These are phyloP conservation scores for Piscicola geometra DNA, from an alignment of 2,888 invertebrate species.

Conservation along the genomic window DNA sequence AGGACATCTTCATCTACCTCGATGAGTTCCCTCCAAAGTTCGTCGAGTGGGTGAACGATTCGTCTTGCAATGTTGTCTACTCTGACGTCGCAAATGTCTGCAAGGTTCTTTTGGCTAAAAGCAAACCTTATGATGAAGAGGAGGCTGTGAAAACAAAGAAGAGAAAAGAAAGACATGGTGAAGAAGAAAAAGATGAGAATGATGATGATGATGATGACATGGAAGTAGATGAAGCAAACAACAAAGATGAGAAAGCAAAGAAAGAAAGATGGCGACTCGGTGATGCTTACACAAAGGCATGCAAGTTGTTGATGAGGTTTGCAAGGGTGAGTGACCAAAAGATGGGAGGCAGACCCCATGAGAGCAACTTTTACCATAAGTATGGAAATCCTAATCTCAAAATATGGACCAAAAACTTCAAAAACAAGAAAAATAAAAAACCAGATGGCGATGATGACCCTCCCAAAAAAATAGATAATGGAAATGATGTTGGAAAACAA, in stretches of 20 bases:
- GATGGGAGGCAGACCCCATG: background rate
- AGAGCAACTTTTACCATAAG: background rate
- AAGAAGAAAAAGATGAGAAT: background rate
- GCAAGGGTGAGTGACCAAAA: background rate
- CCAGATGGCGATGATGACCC: no score
- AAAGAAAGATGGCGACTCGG: background rate
- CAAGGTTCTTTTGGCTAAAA: conserved; percentile 5
- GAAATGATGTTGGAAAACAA: background rate
- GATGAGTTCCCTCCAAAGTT: conserved; percentile 70
- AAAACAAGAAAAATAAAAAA: background rate
- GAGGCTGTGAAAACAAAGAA: no score
- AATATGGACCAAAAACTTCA: conserved; percentile 1
- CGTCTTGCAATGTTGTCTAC: conserved; percentile 61
- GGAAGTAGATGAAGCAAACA: no score
- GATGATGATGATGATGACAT: background rate
- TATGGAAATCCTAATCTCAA: background rate
- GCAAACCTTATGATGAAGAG: background rate
- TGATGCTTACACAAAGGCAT: background rate
- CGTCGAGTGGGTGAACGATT: conserved; percentile 76
- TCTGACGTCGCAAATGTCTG: background rate
- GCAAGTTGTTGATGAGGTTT: background rate
- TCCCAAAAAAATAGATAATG: background rate
- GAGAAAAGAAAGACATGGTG: background rate
- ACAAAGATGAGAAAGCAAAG: background rate
- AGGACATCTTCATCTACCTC: conserved; percentile 75